phyloP scores from a whole-genome alignment of 2,113 vertebrate genomes.

The Ameiurus melas region DNA sequence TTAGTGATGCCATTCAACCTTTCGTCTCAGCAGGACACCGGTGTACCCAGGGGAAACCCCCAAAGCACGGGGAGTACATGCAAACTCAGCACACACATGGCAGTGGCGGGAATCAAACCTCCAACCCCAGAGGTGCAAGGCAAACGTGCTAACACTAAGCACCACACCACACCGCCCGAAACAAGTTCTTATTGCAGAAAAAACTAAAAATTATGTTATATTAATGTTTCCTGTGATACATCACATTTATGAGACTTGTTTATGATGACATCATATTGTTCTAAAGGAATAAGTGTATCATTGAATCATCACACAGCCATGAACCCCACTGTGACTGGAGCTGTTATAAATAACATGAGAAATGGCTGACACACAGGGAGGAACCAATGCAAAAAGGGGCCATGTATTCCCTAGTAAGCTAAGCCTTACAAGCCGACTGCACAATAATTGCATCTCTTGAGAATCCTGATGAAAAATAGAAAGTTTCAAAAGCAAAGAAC shows the following conservation, averaged over 20 bases:
- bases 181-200: too few relatives aligned
- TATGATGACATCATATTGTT: not conserved
- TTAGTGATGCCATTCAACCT: too few relatives aligned
- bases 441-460: constrained; percentile 75
- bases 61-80: too few relatives aligned
- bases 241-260: not conserved
- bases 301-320: not conserved
- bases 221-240: not conserved
- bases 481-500: constrained; percentile 60
- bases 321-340: constrained; percentile 46
- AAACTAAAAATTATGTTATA: not conserved
- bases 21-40: too few relatives aligned
- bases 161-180: too few relatives aligned
- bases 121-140: too few relatives aligned
- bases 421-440: constrained; percentile 68
- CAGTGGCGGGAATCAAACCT: too few relatives aligned
- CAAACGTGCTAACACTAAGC: too few relatives aligned
- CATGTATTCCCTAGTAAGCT: constrained; percentile 61
- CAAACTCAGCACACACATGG: too few relatives aligned
- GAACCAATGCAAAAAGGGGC: constrained; percentile 44
- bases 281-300: not conserved
- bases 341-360: constrained; percentile 63
- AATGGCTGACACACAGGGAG: constrained; percentile 52
- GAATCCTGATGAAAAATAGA: constrained; percentile 58
- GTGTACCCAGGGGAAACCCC: too few relatives aligned